Base-by-base conservation (phyloP, 1,140 invertebrate species). In the Ladona fulva region DNA sequence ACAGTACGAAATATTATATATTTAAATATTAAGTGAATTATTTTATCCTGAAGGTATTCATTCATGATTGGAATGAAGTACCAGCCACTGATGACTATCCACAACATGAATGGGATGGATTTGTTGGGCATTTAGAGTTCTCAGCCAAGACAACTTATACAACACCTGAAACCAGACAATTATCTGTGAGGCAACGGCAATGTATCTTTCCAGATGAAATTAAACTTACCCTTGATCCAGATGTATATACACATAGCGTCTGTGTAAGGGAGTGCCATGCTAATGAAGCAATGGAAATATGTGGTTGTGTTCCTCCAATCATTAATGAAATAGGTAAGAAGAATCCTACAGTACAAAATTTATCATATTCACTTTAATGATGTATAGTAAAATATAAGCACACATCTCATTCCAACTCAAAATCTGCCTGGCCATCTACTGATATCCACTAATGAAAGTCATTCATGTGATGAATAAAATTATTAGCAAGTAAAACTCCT, bases 61-160 rank as follows among this genome's bases (percentile, higher is more conserved):
- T 92, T 22, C 89, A 91, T 79, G 90, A 88, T 11, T 88, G 87
- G 0, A 89, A 91, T 81, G 91, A 92, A 82, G 87, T 89, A 83
- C 89, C 91, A 3, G 89, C 88, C 0, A 81, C 89, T 0, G 90
- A 92, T 78, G 87, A 89, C 79, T 88, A 87, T 80, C 88, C 90
- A 0, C 91, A 92, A 79, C 89, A 90, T 79, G 85, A 89, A n/a
- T 92, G 91, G 91, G 87, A 89, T 22, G 85, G 84, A 19, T 86
- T 87, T 76, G 86, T 90, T n/a, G 86, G 89, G 37, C 89, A 87
- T 80, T 87, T 92, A 10, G 87, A 87, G 0, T 92, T 92, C 80
- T 89, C 89, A 0, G 88, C 91, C 25, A 92, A 91, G 83, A 89
- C 91, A 80, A 92, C 91, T 1, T 92, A 92, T 80, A 92, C 91